These are phyloP conservation scores for Nixonia krombeini DNA, from an alignment of 1,140 invertebrate species.

Conservation along the genomic window DNA sequence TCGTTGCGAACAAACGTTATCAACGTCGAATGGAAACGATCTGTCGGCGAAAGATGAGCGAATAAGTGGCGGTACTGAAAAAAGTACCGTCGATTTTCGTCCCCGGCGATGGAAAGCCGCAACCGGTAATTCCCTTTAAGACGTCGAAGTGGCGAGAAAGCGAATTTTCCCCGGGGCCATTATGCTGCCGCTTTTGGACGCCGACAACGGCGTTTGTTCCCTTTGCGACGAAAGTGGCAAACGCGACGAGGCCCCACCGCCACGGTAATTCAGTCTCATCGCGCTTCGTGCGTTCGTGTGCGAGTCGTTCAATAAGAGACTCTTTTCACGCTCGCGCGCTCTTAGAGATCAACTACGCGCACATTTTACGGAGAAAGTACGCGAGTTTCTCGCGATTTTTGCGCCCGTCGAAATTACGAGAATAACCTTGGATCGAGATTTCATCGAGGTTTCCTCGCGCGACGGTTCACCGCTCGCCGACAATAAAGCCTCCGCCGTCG, in stretches of 20 bases:
- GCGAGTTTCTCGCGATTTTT: conserved; percentile 11
- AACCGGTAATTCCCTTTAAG: conserved; percentile 31
- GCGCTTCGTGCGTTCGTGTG: conserved; percentile 32
- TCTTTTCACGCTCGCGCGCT: conserved; percentile 32
- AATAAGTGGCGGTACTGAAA: no score
- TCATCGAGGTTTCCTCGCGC: background rate
- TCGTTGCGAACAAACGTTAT: no score
- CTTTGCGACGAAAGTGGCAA: conserved; percentile 43
- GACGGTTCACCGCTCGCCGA: background rate
- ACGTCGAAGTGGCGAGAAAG: conserved; percentile 46
- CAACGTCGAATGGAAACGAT: no score
- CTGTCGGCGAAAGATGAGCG: no score
- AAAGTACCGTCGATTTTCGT: conserved; percentile 11
- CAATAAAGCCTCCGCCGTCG: no score
- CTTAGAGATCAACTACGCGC: conserved; percentile 33
- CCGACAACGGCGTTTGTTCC: conserved; percentile 37
- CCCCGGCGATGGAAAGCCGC: no score
- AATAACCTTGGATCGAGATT: background rate
- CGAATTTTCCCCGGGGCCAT: conserved; percentile 41
- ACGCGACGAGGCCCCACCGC: conserved; percentile 25
- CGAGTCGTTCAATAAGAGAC: conserved; percentile 35
- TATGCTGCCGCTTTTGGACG: conserved; percentile 30
- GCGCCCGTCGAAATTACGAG: background rate
- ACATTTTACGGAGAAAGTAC: conserved; percentile 38
- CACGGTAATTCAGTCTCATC: conserved; percentile 37